Evolutionary conservation across 2,888 invertebrate species (phyloP).

Genomic region (Xylocampa areola): DNA sequence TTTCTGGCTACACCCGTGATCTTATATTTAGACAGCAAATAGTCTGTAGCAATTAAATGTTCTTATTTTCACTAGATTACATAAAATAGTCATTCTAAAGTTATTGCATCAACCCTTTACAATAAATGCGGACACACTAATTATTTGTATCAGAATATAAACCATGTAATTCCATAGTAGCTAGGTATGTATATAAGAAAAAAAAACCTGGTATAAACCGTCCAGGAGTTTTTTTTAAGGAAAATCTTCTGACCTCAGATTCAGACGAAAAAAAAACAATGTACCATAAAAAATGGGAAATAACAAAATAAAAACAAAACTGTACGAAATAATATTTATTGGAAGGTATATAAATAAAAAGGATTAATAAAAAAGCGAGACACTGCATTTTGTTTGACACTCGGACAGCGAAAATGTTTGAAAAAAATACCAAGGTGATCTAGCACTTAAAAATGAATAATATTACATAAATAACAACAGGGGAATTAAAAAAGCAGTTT

Average conservation of each 20-base stretch:
- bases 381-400: slow-evolving; percentile 53
- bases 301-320: slow-evolving; percentile 68
- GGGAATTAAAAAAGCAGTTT: background rate
- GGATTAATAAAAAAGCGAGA: slow-evolving; percentile 74
- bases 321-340: slow-evolving; percentile 85
- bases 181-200: slow-evolving; percentile 13
- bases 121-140: slow-evolving; percentile 5
- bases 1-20: no score
- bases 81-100: slow-evolving; percentile 21
- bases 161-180: slow-evolving; percentile 35
- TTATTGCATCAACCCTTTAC: slow-evolving; percentile 38
- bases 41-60: no score
- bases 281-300: slow-evolving; percentile 10
- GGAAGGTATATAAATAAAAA: slow-evolving; percentile 78
- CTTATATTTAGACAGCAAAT: no score
- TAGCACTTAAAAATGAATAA: slow-evolving; percentile 23
- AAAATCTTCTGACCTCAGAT: background rate
- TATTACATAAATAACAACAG: slow-evolving; percentile 19
- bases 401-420: slow-evolving; percentile 34
- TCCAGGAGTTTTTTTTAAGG: slow-evolving; percentile 1
- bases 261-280: background rate
- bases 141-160: slow-evolving; percentile 28
- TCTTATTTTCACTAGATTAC: slow-evolving; percentile 11
- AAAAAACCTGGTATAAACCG: background rate
- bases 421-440: slow-evolving; percentile 21